Conservation (phyloP, 2,888 invertebrate species). For the Campoplex nolae region DNA sequence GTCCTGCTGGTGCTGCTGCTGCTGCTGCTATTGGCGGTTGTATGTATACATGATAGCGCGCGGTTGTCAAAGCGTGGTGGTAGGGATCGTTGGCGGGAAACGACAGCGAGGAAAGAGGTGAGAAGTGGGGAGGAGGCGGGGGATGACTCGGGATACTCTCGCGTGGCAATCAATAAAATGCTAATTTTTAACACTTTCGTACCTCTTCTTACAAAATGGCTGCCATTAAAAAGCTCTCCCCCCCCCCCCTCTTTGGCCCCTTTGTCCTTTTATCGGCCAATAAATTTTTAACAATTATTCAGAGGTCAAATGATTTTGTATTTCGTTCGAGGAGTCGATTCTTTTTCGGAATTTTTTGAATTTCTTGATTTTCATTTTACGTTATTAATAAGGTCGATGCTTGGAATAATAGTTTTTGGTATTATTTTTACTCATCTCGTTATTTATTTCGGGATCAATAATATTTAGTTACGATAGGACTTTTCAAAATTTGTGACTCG, state of each 20-base stretch:
- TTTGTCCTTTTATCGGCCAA: not conserved
- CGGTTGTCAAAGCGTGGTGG: slow-evolving; percentile 15
- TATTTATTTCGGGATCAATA: not conserved
- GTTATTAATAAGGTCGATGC: no score
- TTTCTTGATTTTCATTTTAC: not conserved
- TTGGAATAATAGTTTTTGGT: not conserved
- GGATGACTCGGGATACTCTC: slow-evolving; percentile 70
- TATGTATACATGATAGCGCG: slow-evolving; percentile 12
- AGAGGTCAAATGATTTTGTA: not conserved
- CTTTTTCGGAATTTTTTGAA: not conserved
- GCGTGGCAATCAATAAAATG: slow-evolving; percentile 84
- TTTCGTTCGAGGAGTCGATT: not conserved
- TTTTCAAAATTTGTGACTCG: not conserved
- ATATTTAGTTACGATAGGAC: not conserved
- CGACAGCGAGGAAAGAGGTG: slow-evolving; percentile 29
- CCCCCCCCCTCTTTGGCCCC: slow-evolving; percentile 19
- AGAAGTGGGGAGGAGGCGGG: not conserved
- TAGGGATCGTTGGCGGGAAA: slow-evolving; percentile 49
- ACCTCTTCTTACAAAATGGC: slow-evolving; percentile 70
- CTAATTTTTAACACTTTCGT: slow-evolving; percentile 83
- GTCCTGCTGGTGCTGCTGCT: not conserved
- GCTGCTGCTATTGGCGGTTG: slow-evolving; percentile 57
- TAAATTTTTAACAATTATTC: not conserved
- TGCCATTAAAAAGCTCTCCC: slow-evolving; percentile 64
- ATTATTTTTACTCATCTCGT: not conserved